phyloP scores from a whole-genome alignment of 92 coral and sea anemone species.

The Phymanthus crucifer region DNA sequence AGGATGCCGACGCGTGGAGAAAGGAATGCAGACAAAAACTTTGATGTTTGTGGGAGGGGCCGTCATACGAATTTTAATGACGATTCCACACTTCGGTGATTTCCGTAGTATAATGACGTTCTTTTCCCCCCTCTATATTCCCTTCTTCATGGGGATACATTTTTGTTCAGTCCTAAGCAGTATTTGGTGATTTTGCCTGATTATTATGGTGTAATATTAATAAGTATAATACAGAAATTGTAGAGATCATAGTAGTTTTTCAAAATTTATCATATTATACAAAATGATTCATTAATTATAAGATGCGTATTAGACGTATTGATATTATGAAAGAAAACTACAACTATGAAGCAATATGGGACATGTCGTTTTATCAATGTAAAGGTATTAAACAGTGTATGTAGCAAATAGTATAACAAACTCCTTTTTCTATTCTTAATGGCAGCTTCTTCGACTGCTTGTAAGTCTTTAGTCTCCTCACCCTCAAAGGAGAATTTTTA shows the following conservation, averaged over 20 bases:
- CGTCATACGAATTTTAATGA: too few relatives aligned
- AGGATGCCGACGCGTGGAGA: too few relatives aligned
- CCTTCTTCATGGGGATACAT: conserved; percentile 3
- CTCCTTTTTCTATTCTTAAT: conserved; percentile 26
- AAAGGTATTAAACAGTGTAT: conserved; percentile 13
- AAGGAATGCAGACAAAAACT: too few relatives aligned
- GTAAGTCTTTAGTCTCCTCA: conserved; percentile 23
- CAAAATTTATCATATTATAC: conserved; percentile 34
- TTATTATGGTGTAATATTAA: conserved; percentile 9
- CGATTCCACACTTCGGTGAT: too few relatives aligned
- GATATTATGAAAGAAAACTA: conserved; percentile 13
- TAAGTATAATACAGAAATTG: conserved; percentile 35
- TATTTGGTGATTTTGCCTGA: conserved; percentile 23
- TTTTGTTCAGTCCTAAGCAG: conserved; percentile 12
- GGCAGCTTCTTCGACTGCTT: conserved; percentile 16
- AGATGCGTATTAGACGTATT: conserved; percentile 11
- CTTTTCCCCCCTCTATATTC: background rate
- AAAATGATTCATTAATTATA: conserved; percentile 19
- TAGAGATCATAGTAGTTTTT: conserved; percentile 43
- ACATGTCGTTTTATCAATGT: conserved; percentile 2
- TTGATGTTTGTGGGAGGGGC: too few relatives aligned
- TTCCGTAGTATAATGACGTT: background rate
- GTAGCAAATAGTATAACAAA: background rate
- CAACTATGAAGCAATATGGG: conserved; percentile 27
- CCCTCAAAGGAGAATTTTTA: conserved; percentile 16